Base-by-base conservation (phyloP, 2,888 invertebrate species). In the Mechanitis messenoides region DNA sequence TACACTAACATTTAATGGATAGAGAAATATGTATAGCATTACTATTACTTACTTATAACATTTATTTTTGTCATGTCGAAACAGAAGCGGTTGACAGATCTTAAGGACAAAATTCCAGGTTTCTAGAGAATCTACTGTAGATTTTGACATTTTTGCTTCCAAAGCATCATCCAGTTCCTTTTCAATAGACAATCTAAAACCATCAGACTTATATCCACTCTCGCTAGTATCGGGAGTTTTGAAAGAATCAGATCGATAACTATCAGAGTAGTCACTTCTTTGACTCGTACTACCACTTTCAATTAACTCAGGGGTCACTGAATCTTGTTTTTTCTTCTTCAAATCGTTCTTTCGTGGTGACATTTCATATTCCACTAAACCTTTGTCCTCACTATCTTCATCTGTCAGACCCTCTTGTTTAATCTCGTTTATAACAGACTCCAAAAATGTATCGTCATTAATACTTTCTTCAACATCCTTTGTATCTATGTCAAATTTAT, bases 41-140 rank as follows among this genome's bases (percentile, higher is more conserved):
- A 53, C 2, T 31, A 6, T 42, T 28, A 65, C 70, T 81, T 67
- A 90, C 90, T 80, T 87, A 67, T 84, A 88, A 71, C 90, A 90
- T 68, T 84, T 87, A 60, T 83, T 84, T 66, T 79, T 86, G 58
- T 88, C 88, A 67, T 90, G 90, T 59, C 88, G 77, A 66, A 90
- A 90, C 59, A 90, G 67, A 62, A 90, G 65, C 0, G 90, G 90
- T 68, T 90, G 89, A 57, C 90, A 90, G 1, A 89, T 85, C 72
- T 90, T 88, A 47, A 89, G 62, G 1, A 90, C 85, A 68, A 89
- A 88, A 58, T 82, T 87, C 89, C 90, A 90, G 0, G 83, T 85
- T 50, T 90, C 89, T 59, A 90, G 67, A 0, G 89, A 89, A 53
- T 85, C 82, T 0, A 82, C 75, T 0, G 84, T 89, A 0, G 80